Evolutionary conservation across 2,888 invertebrate species (phyloP).

Genomic region (Epirrita christyi): DNA sequence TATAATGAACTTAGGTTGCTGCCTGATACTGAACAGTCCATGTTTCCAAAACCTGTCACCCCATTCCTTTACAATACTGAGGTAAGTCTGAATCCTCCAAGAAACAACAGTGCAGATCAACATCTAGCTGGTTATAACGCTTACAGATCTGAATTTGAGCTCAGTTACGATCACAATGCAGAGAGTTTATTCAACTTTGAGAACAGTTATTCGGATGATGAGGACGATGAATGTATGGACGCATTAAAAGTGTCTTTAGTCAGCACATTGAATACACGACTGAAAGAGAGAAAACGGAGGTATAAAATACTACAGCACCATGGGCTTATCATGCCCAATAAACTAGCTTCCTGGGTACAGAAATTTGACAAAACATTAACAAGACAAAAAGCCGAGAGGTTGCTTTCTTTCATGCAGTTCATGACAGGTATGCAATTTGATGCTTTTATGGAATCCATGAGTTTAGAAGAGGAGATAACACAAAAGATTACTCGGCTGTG

Average conservation of each 20-base stretch:
- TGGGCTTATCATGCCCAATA: conserved; percentile 91
- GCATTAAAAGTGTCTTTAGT: conserved; percentile 89
- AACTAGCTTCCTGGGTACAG: conserved; percentile 88
- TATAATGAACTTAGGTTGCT: conserved; percentile 84
- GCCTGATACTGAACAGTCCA: conserved; percentile 83
- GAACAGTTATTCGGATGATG: conserved; percentile 74
- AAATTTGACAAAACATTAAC: conserved; percentile 88
- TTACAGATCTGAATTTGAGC: conserved; percentile 93
- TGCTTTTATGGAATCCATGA: conserved; percentile 90
- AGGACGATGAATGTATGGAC: conserved; percentile 81
- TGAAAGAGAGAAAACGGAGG: conserved; percentile 89
- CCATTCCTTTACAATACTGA: conserved; percentile 88
- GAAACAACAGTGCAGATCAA: conserved; percentile 81
- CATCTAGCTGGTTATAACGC: conserved; percentile 93
- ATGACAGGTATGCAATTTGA: conserved; percentile 90
- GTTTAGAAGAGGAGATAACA: conserved; percentile 88
- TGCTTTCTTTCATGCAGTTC: conserved; percentile 91
- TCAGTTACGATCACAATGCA: conserved; percentile 92
- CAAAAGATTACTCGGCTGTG: conserved; percentile 85
- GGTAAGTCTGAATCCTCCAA: conserved; percentile 89
- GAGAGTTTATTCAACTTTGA: conserved; percentile 87
- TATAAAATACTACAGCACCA: conserved; percentile 90
- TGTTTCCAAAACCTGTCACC: conserved; percentile 82
- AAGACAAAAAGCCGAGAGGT: conserved; percentile 82
- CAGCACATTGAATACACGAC: conserved; percentile 90